A percentile compares a stretch with the other conserved stretches of the same genome.
phyloP scores from a whole-genome alignment of 2,888 invertebrate genomes.

The Tachystola acroxantha region DNA sequence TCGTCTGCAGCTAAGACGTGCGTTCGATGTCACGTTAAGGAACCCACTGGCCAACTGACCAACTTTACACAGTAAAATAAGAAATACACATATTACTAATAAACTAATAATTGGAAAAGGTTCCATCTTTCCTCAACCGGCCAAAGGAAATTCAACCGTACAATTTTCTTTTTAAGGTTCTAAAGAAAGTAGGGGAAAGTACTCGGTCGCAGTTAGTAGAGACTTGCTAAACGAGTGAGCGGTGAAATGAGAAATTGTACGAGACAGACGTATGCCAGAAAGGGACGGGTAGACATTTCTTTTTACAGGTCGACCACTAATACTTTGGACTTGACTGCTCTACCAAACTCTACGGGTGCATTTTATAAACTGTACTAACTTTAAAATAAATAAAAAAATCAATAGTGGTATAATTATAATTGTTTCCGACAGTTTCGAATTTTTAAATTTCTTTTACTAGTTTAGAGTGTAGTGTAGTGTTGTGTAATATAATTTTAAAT shows the following conservation, averaged over 20 bases:
- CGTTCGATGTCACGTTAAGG: slow-evolving; percentile 35
- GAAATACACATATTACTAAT: slow-evolving; percentile 71
- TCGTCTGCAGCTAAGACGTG: slow-evolving; percentile 34
- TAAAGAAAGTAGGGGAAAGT: slow-evolving; percentile 8
- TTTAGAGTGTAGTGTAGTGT: too few species aligned
- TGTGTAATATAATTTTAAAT: too few species aligned
- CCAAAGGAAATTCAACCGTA: slow-evolving; percentile 18
- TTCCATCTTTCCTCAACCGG: slow-evolving; percentile 34
- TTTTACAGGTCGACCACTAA: slow-evolving; percentile 39
- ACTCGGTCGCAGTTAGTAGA: slow-evolving; percentile 44
- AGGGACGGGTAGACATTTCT: slow-evolving; percentile 55
- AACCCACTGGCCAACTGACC: slow-evolving; percentile 77
- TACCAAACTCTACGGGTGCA: too few species aligned
- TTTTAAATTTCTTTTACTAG: too few species aligned
- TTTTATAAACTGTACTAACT: too few species aligned
- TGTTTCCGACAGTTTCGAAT: too few species aligned
- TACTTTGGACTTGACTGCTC: slow-evolving; percentile 23
- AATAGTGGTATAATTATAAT: too few species aligned
- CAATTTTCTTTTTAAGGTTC: slow-evolving; percentile 7
- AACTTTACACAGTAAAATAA: slow-evolving; percentile 74
- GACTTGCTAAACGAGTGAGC: slow-evolving; percentile 76
- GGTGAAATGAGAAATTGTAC: slow-evolving; percentile 77
- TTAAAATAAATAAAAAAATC: too few species aligned
- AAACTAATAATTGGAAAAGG: slow-evolving; percentile 34
- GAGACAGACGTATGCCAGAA: slow-evolving; percentile 53